phyloP scores from a whole-genome alignment of 2,797 vertebrate genomes.

The Urophycis tenuis region DNA sequence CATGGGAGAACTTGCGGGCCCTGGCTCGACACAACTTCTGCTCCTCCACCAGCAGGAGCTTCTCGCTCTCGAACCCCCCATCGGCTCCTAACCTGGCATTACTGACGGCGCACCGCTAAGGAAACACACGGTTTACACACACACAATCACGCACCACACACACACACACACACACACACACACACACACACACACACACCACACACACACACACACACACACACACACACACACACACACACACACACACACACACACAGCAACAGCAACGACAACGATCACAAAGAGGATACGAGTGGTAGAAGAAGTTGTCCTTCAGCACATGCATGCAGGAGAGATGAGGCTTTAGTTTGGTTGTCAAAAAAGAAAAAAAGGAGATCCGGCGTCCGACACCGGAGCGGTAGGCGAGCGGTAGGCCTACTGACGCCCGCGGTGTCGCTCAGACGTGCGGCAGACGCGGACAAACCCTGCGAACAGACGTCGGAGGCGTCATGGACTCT shows the following conservation, averaged over 20 bases:
- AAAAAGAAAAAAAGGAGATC: no score
- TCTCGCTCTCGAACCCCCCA: slow-evolving; percentile 71
- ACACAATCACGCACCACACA: no score
- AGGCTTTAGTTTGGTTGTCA: neutral
- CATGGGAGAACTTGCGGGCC: slow-evolving; percentile 72
- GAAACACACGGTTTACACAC: no score
- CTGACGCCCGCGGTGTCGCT: no score
- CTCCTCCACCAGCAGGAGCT: slow-evolving; percentile 70
- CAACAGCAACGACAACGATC: neutral
- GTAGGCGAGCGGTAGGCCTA: no score
- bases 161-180: no score
- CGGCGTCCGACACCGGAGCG: no score
- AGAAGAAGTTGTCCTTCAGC: slow-evolving; percentile 53
- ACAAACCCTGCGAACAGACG: neutral
- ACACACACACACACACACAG: neutral
- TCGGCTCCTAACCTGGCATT: slow-evolving; percentile 52
- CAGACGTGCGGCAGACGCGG: no score
- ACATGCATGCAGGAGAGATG: slow-evolving; percentile 49
- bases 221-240: neutral
- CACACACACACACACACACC: no score
- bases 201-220: no score
- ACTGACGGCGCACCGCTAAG: no score
- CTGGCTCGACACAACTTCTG: slow-evolving; percentile 73
- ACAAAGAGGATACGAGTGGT: slow-evolving; percentile 63
- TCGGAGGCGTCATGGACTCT: neutral